A percentile compares a stretch with the other conserved stretches of the same genome.
These are phyloP conservation scores for Eupithecia dodoneata DNA, from an alignment of 2,888 invertebrate species.

Conservation along the genomic window DNA sequence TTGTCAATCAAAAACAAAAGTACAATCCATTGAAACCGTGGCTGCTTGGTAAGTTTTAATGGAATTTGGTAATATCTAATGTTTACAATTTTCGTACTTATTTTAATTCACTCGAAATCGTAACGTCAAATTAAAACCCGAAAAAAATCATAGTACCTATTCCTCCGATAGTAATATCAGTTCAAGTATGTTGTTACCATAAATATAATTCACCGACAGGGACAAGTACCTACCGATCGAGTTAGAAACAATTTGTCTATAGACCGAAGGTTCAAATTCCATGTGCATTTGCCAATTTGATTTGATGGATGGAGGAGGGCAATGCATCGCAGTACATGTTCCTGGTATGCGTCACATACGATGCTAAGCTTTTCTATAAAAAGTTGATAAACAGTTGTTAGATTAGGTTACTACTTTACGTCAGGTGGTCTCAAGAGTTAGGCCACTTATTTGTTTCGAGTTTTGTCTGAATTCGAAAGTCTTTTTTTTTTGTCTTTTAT, in stretches of 20 bases:
- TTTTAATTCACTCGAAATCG: neutral
- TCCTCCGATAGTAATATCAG: neutral
- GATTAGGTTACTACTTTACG: neutral
- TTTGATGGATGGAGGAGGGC: conserved; percentile 3
- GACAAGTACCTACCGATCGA: neutral
- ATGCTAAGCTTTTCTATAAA: neutral
- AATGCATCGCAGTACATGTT: neutral
- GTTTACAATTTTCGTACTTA: neutral
- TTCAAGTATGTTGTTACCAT: neutral
- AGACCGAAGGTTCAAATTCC: conserved; percentile 2
- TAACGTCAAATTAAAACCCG: neutral
- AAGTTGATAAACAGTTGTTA: neutral
- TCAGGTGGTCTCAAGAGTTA: neutral
- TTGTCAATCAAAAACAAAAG: neutral
- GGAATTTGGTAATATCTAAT: neutral
- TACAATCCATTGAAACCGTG: neutral
- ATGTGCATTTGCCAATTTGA: conserved; percentile 5
- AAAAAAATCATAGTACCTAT: neutral
- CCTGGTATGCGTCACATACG: neutral
- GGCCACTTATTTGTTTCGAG: neutral
- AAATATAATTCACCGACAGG: neutral
- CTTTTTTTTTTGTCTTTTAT: too few relatives aligned
- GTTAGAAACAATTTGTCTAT: neutral
- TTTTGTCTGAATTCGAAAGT: neutral
- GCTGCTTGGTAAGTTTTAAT: neutral